Conservation (phyloP, 2,888 invertebrate species). For the Amphipoea oculea region DNA sequence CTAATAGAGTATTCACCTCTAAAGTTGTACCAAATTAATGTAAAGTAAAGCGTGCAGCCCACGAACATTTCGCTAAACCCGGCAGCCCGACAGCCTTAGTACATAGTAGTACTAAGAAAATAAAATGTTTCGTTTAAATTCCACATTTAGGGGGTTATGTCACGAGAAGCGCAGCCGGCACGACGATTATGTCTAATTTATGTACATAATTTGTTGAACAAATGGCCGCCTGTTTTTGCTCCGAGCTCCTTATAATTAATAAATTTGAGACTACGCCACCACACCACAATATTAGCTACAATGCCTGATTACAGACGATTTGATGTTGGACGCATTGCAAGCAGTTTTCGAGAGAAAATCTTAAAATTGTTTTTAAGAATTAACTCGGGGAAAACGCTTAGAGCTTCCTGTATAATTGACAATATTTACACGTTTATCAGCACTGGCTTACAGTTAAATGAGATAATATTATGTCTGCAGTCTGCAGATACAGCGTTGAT, state of each 20-base stretch:
- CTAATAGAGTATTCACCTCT: background rate
- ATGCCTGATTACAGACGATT: conserved; percentile 43
- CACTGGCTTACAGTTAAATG: background rate
- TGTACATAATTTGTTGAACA: conserved; percentile 77
- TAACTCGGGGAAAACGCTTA: background rate
- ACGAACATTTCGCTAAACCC: background rate
- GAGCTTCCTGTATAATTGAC: background rate
- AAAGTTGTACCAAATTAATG: conserved; percentile 9
- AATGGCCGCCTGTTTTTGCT: conserved; percentile 71
- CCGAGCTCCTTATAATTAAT: conserved; percentile 69
- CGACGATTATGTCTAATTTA: conserved; percentile 76
- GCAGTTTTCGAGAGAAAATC: background rate
- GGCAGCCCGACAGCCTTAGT: conserved; percentile 30
- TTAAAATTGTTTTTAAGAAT: background rate
- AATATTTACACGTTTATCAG: background rate
- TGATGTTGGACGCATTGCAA: conserved; percentile 12
- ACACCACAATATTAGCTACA: conserved; percentile 51
- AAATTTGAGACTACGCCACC: conserved; percentile 60
- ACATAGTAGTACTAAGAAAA: conserved; percentile 50
- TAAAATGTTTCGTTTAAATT: conserved; percentile 65
- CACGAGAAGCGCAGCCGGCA: conserved; percentile 67
- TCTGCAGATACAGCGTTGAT: background rate
- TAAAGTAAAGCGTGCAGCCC: background rate
- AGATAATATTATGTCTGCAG: background rate
- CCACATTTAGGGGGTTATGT: conserved; percentile 64